These are phyloP conservation scores for Batillaria attramentaria DNA, from an alignment of 1,140 invertebrate genomes.

Conservation along the genomic window DNA sequence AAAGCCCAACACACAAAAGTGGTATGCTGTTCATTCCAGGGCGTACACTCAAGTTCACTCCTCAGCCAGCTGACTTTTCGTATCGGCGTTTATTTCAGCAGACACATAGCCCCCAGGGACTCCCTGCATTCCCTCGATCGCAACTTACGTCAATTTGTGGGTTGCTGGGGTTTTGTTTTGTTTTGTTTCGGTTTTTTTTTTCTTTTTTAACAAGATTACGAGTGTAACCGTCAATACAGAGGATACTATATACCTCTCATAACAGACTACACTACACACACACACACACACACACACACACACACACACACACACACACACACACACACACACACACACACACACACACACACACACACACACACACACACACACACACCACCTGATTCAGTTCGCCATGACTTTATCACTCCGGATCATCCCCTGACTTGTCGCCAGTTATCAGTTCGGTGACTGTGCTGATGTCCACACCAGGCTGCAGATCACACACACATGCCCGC, in stretches of 20 bases:
- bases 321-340: not conserved
- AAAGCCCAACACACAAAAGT: not conserved
- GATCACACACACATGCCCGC: too few relatives aligned
- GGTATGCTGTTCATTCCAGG: not conserved
- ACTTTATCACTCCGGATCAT: too few relatives aligned
- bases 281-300: not conserved
- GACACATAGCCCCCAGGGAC: too few relatives aligned
- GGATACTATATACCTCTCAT: not conserved
- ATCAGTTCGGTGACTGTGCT: too few relatives aligned
- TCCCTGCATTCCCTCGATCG: too few relatives aligned
- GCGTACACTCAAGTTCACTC: not conserved
- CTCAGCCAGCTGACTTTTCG: not conserved
- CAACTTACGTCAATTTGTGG: not conserved
- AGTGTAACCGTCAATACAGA: not conserved
- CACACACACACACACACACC: not conserved
- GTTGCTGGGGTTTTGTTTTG: not conserved
- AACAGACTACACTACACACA: not conserved
- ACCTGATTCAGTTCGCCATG: too few relatives aligned
- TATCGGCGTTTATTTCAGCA: not conserved
- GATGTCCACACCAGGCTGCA: too few relatives aligned
- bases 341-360: not conserved
- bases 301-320: not conserved
- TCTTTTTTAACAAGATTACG: not conserved
- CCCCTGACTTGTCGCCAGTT: too few relatives aligned
- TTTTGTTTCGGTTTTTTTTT: not conserved